Evolutionary conservation across 2,797 vertebrate genomes (phyloP), one percentile per base, ranked within the genome.

Genomic region (Syngnathus rostellatus): DNA sequence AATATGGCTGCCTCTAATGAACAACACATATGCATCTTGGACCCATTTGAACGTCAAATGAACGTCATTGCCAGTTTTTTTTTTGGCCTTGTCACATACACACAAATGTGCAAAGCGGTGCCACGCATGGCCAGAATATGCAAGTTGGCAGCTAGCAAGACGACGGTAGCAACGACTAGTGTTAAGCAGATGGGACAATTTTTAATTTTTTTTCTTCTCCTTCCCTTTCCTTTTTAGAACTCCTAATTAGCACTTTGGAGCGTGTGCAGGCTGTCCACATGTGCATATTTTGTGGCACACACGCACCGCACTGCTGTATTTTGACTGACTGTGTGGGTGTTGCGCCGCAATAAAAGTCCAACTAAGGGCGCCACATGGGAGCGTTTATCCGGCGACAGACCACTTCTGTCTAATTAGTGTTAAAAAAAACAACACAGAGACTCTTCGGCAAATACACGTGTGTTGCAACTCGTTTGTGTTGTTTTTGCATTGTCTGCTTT

Each of bases 381-480:
- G 71, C 83, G 76, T 87, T 91, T 90, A 89, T 85, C 86, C 81
- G 51, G 71, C 72, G 77, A 85, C 84, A 83, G 70, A 89, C 87
- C 86, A 83, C 86, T 89, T 89, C 88, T 87, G 85, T 89, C 88
- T 89, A 91, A 92, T 92, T 92, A 91, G 84, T 72, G 80, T 75
- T 81, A 71, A 63, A 58, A 80, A 84, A 75, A 23, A 23, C 23
- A 23, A 84, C 87, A 81, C 88, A 83, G 80, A 69, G 69, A 73
- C 75, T 81, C 79, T 78, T 87, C 88, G 89, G 86, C 81, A 83
- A 82, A 76, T 48, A n/a, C 23, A 59, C 69, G 54, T 67, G 74
- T 77, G 79, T 62, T 78, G 77, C 69, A 3, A 46, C 60, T 66
- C 2, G 72, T 78, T 67, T 83, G 81, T 84, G 81, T 68, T 67